Base-by-base conservation (phyloP, 2,888 invertebrate species). In the Gnatocerus cornutus region DNA sequence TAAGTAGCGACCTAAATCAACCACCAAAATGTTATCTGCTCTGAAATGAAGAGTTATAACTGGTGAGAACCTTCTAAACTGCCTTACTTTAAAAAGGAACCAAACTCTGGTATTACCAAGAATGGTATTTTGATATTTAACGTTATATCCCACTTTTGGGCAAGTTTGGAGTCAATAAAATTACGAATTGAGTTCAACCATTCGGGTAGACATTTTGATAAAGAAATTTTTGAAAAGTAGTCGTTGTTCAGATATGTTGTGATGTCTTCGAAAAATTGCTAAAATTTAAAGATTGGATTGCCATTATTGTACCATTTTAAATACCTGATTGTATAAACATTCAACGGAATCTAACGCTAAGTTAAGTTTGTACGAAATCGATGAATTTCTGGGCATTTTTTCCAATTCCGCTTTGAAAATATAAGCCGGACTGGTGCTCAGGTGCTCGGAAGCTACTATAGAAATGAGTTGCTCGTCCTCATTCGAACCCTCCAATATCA, bases 121-220 rank as follows among this genome's bases (percentile, higher is more conserved):
- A 93, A 92, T 0, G 94, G 94, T 5, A 92, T 90, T 81, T 91
- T 92, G 55, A 94, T 84, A 76, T 94, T 92, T 68, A 94, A 86
- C 76, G 90, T 91, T n/a, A 94, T 82, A 39, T 83, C 82, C 83
- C 84, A 84, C 63, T 79, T 81, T 30, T 81, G 70, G 41, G 71
- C 63, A 37, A 85, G 73, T 68, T 81, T 82, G 53, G 78, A 71
- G 37, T 75, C 78, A 10, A 80, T 43, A 4, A 67, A 72, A 12
- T 68, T 27, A 5, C 30, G 64, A 9, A 69, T 39, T 10, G 37
- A 10, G 14, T 33, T 16, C 0, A 53, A 52, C 37, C 58, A 69
- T 13, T 55, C 14, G 10, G 8, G 6, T 2, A 48, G 8, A 16
- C 21, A 4, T 8, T 14, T 21, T 8, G 30, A 21, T 27, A 45